Evolutionary conservation across 2,888 invertebrate species (phyloP), one percentile per base, ranked within the genome.

Genomic region (Drosophila barbarae): DNA sequence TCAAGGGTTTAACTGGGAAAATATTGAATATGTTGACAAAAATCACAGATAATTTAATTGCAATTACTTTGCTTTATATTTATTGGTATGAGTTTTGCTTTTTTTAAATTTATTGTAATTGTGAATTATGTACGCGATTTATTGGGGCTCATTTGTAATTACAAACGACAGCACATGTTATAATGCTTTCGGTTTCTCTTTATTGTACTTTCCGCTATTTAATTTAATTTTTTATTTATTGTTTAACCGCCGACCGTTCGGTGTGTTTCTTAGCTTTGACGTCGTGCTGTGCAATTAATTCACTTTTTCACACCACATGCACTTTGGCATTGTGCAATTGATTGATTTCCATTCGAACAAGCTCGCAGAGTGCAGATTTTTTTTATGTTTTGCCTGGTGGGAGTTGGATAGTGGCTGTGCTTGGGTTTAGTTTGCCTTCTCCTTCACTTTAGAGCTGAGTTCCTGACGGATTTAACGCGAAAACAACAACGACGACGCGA

Each of bases 31-130:
- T 81, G 76, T 76, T 76, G 74, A 82, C 74, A 67, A 69, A 76
- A 81, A 81, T 81, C 81, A 83, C 81, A 81, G 81, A 81, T 80
- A 83, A 81, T 83, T 80, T 72, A 81, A 83, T 76, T 73, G 74
- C 75, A 75, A 69, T 73, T 69, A 35, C 49, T 58, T 74, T 38
- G 36, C 23, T 54, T 58, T 64, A 35, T 64, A 35, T 52, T 57
- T 63, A 42, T 67, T 42, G 69, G 51, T 66, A 57, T 65, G 50
- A 42, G 64, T 64, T 53, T 70, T 50, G 32, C 53, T 21, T 69
- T 21, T 69, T 36, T 36, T 12, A 30, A 63, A 60, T 67, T 64
- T 46, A 54, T 64, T 57, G 54, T 50, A 65, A 57, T 68, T 52
- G 64, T 67, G 60, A 64, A 50, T 52, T 68, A 67, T 67, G 36